Evolutionary conservation across 2,888 invertebrate species (phyloP).

Genomic region (Torymus tubicola): DNA sequence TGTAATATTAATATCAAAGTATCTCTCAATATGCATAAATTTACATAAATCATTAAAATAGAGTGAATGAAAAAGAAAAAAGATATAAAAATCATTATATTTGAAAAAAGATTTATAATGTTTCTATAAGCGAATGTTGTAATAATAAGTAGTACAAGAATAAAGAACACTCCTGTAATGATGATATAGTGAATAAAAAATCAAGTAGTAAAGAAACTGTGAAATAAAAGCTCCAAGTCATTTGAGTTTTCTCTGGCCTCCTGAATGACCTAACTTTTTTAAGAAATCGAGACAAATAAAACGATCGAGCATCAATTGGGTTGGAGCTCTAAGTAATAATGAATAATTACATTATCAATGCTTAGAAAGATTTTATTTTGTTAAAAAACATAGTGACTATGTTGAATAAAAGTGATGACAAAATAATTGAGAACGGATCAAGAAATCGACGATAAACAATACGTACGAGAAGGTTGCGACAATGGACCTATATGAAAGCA

Average conservation of each 20-base stretch:
- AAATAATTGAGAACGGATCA: constrained; percentile 25
- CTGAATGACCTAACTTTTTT: constrained; percentile 44
- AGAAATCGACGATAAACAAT: constrained; percentile 55
- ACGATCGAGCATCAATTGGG: constrained; percentile 42
- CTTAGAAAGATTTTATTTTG: constrained; percentile 52
- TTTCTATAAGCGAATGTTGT: constrained; percentile 52
- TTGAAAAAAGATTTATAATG: constrained; percentile 50
- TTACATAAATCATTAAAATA: constrained; percentile 26
- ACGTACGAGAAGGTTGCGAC: constrained; percentile 29
- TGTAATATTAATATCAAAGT: constrained; percentile 25
- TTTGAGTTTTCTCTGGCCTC: constrained; percentile 44
- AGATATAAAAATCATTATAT: constrained; percentile 44
- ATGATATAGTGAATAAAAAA: constrained; percentile 29
- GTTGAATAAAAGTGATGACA: constrained; percentile 36
- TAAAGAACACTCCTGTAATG: constrained; percentile 47
- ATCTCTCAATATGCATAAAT: constrained; percentile 9
- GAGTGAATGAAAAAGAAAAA: constrained; percentile 21
- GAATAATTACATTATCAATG: constrained; percentile 35
- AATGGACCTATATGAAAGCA: constrained; percentile 70
- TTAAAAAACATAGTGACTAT: constrained; percentile 43
- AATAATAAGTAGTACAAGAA: constrained; percentile 55
- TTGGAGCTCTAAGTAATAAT: constrained; percentile 42
- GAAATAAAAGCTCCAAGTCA: constrained; percentile 51
- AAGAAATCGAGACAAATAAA: constrained; percentile 47
- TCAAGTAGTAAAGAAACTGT: constrained; percentile 37